Base-by-base conservation (phyloP, 2,888 invertebrate species). In the Ametastegia equiseti region DNA sequence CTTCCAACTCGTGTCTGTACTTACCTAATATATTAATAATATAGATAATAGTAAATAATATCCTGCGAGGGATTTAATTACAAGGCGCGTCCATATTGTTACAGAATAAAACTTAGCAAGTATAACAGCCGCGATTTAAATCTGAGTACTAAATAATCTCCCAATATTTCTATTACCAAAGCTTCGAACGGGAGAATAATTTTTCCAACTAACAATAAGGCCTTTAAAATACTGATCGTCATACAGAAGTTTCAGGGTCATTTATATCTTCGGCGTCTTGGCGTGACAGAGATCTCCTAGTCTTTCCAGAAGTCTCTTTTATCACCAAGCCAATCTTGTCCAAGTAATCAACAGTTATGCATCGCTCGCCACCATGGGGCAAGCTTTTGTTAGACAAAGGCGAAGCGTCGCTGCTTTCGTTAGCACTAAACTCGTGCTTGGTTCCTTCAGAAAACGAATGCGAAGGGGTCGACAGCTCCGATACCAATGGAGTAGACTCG, bases 401-500 rank as follows among this genome's bases (percentile, higher is more conserved):
- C 33, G 89, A 87, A 6, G 84, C 83, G 71, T 87, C 87, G 82
- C 87, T 88, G 79, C 86, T 89, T 13, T 86, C 87, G 2, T 85
- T 86, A 11, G 87, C 86, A 60, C 86, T 88, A 23, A 82, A 83
- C 7, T 85, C 86, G 27, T 87, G 86, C 23, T 82, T 86, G 47
- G 90, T 89, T 15, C 88, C 88, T n/a, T 81, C 75, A 0, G 88
- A 88, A 4, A 87, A 86, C 0, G 90, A 89, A 63, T 88, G 88
- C 2, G 89, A 87, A 1, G 92, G 92, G 0, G 92, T 92, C 5
- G 92, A 90, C 80, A 92, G 86, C 83, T 92, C 92, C 9, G 93
- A 93, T 7, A 96, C 95, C 82, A 96, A 92, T 81, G 95, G 95
- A 1, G 95, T 95, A 85, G 94, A 94, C 88, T 96, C 96, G 89